Evolutionary conservation across 2,888 invertebrate genomes (phyloP).

Genomic region (Lochmaea capreae): DNA sequence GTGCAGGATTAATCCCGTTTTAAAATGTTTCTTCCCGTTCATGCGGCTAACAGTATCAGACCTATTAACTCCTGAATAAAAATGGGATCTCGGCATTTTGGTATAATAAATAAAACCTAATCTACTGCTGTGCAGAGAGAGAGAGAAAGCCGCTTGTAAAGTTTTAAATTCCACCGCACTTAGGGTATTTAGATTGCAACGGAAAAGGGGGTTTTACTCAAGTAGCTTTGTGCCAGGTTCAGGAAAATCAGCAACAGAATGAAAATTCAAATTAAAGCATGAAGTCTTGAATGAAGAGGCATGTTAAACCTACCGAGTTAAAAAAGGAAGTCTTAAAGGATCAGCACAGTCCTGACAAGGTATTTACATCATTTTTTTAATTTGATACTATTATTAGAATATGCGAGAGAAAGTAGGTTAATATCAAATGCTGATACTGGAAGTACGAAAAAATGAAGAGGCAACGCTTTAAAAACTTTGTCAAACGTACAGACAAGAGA

Average conservation of each 20-base stretch:
- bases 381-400: not conserved
- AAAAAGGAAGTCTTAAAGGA: constrained; percentile 13
- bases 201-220: constrained; percentile 28
- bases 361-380: not conserved
- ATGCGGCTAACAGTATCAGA: not conserved
- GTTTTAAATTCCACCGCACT: constrained; percentile 14
- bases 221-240: constrained; percentile 27
- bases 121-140: not conserved
- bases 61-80: not conserved
- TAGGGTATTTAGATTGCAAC: constrained; percentile 25
- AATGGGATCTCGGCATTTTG: not conserved
- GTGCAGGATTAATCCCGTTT: not conserved
- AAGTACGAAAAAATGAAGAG: too few relatives aligned
- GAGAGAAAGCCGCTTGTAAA: not conserved
- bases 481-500: too few relatives aligned
- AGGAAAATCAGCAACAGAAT: constrained; percentile 27
- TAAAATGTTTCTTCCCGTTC: not conserved
- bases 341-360: constrained; percentile 2
- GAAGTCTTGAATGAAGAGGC: constrained; percentile 21
- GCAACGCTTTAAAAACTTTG: not conserved
- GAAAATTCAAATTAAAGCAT: constrained; percentile 31
- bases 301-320: constrained; percentile 8
- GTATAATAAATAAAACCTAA: constrained; percentile 2
- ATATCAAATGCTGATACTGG: not conserved
- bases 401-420: constrained; percentile 5